Base-by-base conservation (phyloP, 2,797 vertebrate species). In the Betta splendens region DNA sequence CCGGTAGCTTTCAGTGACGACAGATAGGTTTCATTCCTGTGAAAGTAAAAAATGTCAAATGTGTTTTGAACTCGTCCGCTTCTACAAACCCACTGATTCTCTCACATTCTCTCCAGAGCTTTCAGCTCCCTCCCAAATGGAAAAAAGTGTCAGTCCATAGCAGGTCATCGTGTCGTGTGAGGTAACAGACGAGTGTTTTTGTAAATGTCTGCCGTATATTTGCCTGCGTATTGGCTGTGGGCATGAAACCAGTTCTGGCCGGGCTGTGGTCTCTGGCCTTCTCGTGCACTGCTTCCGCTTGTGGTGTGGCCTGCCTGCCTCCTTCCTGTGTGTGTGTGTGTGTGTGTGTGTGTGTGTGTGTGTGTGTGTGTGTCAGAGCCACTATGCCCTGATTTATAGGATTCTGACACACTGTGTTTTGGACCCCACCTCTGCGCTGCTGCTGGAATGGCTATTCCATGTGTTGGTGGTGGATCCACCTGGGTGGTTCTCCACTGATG, bases 281-380 rank as follows among this genome's bases (percentile, higher is more conserved):
- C 65, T 54, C 39, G 56, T 75, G 72, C 64, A 43, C 72, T 12
- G 47, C 79, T 81, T 85, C 84, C 85, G 82, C 70, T 77, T 82
- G 87, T 23, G 75, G 84, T 87, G 83, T 69, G 84, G 80, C 63
- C 69, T 69, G 63, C 86, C 81, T 89, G 77, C 81, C 90, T 88
- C 84, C 85, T n/a, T n/a, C n/a, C n/a, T 91, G 85, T n/a, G n/a
- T 90, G 80, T 90, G 80, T 86, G 77, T 85, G 86, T 87, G n/a
- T 91, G 85, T n/a, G n/a, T 90, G 80, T 90, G 80, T 86, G 77
- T 85, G 86, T 87, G n/a, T n/a, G n/a, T n/a, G n/a, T n/a, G n/a
- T 91, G 85, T n/a, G n/a, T 90, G 80, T 90, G 80, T 86, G 77
- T 85, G 86, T 87, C 81, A 80, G 81, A 81, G 83, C 84, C 84